Conservation (phyloP, 2,113 vertebrate species). For the Callithrix jacchus region DNA sequence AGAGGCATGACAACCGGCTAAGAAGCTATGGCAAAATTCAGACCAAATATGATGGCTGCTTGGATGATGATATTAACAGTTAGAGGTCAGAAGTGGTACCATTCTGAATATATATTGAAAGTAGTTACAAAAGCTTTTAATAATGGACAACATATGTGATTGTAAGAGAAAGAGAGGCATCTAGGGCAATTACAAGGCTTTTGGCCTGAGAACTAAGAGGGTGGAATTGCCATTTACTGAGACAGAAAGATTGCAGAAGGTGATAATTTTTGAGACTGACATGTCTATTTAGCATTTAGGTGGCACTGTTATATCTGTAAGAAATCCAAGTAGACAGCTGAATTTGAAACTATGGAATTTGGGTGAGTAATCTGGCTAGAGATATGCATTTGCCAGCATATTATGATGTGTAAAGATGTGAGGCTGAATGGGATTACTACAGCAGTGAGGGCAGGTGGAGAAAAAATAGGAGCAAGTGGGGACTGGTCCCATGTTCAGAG, state of each 20-base stretch:
- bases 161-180: not conserved
- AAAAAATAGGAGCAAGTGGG: not conserved
- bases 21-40: not conserved
- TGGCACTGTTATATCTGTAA: not conserved
- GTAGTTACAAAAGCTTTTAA: not conserved
- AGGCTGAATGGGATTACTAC: not conserved
- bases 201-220: not conserved
- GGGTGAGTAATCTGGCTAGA: not conserved
- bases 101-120: not conserved
- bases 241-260: not conserved
- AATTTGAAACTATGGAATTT: not conserved
- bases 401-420: not conserved
- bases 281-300: not conserved
- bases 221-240: not conserved
- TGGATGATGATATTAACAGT: not conserved
- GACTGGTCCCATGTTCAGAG: not conserved
- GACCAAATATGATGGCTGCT: not conserved
- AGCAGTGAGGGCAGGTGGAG: not conserved
- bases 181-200: not conserved
- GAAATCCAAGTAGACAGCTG: not conserved
- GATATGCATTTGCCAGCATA: not conserved
- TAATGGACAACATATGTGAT: not conserved
- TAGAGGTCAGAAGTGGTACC: not conserved
- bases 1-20: not conserved
- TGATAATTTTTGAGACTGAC: not conserved